Conservation (phyloP, 2,113 vertebrate genomes). For the Malaclemys terrapin region DNA sequence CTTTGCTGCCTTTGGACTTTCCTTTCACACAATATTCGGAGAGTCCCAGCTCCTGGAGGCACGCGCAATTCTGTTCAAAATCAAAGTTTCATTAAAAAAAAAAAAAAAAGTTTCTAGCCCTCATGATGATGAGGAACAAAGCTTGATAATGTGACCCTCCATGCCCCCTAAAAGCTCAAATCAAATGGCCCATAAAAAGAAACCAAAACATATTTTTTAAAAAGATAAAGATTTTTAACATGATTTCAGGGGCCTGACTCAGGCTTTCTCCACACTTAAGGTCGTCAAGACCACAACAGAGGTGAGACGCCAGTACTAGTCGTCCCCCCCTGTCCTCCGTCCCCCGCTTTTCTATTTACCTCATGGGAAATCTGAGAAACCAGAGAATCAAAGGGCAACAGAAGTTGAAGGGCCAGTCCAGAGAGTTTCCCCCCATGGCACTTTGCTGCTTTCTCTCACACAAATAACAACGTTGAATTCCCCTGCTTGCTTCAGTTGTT, state of each 20-base stretch:
- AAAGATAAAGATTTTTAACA: slow-evolving; percentile 6
- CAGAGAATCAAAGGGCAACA: not conserved
- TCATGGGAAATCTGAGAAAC: not conserved
- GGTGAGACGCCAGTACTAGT: not conserved
- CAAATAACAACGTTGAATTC: not conserved
- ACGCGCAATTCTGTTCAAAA: not conserved
- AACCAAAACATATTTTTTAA: fast-evolving
- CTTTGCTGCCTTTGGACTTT: not conserved
- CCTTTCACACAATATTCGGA: not conserved
- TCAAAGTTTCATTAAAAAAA: not conserved
- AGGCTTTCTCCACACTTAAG: not conserved
- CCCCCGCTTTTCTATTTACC: not conserved
- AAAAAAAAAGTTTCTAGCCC: not conserved
- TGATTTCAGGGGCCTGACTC: slow-evolving; percentile 35
- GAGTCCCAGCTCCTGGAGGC: not conserved
- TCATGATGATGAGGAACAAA: not conserved
- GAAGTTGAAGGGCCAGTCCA: not conserved
- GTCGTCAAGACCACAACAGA: not conserved
- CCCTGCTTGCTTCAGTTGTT: not conserved
- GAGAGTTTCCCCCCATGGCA: not conserved
- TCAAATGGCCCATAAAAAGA: not conserved
- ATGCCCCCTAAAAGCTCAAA: not conserved
- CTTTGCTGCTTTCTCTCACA: not conserved
- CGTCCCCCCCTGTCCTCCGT: not conserved
- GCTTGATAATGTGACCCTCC: not conserved